Conservation (phyloP, 2,113 vertebrate genomes). For the Morone saxatilis region DNA sequence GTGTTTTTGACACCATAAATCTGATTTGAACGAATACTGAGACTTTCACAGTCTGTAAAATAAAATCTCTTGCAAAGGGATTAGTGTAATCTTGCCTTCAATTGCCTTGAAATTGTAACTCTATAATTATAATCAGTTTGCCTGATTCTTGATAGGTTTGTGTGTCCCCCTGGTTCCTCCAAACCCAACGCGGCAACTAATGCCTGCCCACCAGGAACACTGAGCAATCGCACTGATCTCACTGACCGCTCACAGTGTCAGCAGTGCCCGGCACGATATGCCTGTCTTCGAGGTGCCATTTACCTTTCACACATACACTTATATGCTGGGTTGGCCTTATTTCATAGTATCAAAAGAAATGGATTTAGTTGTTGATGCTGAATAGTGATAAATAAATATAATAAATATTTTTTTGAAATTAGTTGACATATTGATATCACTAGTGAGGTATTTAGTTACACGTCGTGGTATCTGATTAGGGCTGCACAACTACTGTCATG, state of each 20-base stretch:
- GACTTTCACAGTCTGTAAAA: background rate
- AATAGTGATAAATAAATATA: background rate
- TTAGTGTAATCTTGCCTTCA: background rate
- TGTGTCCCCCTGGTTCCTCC: slow-evolving; percentile 87
- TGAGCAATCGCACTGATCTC: slow-evolving; percentile 83
- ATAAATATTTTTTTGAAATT: background rate
- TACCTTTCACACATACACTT: background rate
- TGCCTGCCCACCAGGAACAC: slow-evolving; percentile 87
- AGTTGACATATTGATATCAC: background rate
- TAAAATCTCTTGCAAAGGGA: too few relatives aligned
- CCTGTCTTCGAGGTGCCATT: slow-evolving; percentile 86
- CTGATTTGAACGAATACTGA: background rate
- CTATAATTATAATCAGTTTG: background rate
- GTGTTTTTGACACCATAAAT: background rate
- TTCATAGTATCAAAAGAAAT: background rate
- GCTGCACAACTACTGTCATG: too few relatives aligned
- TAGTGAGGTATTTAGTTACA: too few relatives aligned
- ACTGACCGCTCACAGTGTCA: slow-evolving; percentile 90
- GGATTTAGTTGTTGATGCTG: background rate
- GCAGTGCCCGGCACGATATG: slow-evolving; percentile 85
- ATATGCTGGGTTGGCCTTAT: slow-evolving; percentile 31
- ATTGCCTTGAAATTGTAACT: background rate
- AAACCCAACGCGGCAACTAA: slow-evolving; percentile 84
- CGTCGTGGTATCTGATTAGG: too few relatives aligned
- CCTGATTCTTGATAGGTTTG: slow-evolving; percentile 77